phyloP scores from a whole-genome alignment of 1,140 invertebrate genomes.

The Lepidurus apus region DNA sequence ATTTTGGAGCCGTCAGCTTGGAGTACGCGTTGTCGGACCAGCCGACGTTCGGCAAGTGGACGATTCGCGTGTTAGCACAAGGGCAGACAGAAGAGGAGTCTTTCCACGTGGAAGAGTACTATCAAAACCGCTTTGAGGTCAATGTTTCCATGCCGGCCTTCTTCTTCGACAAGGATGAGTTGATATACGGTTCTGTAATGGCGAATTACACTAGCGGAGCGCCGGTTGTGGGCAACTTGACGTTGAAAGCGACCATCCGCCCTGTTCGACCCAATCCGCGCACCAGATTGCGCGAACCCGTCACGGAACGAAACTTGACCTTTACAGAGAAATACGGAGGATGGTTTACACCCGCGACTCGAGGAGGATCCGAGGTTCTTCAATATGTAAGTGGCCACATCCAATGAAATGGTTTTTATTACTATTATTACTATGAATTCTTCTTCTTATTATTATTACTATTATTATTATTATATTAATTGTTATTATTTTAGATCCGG shows the following conservation, averaged over 20 bases:
- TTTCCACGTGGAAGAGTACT: slow-evolving; percentile 89
- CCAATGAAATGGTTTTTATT: not conserved
- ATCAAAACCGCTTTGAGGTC: slow-evolving; percentile 85
- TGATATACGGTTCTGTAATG: slow-evolving; percentile 74
- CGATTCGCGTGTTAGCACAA: slow-evolving; percentile 78
- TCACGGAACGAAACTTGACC: slow-evolving; percentile 32
- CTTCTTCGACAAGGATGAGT: slow-evolving; percentile 77
- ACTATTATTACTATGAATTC: not conserved
- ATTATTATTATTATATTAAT: slow-evolving; percentile 24
- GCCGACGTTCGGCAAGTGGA: slow-evolving; percentile 87
- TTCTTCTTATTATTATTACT: not conserved
- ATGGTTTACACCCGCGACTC: slow-evolving; percentile 30
- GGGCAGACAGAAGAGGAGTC: slow-evolving; percentile 76
- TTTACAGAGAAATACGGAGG: slow-evolving; percentile 29
- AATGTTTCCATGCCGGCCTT: slow-evolving; percentile 94
- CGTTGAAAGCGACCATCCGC: slow-evolving; percentile 67
- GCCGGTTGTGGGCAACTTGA: slow-evolving; percentile 76
- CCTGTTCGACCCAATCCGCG: slow-evolving; percentile 49
- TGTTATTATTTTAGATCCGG: slow-evolving; percentile 60
- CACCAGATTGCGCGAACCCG: slow-evolving; percentile 31
- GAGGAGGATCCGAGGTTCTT: slow-evolving; percentile 31
- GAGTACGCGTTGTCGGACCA: slow-evolving; percentile 85
- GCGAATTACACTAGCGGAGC: slow-evolving; percentile 89
- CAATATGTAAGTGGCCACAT: slow-evolving; percentile 28
- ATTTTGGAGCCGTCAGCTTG: slow-evolving; percentile 83